Evolutionary conservation across 2,888 invertebrate genomes (phyloP), one percentile per base, ranked within the genome.

Genomic region (Odontocerum albicorne): DNA sequence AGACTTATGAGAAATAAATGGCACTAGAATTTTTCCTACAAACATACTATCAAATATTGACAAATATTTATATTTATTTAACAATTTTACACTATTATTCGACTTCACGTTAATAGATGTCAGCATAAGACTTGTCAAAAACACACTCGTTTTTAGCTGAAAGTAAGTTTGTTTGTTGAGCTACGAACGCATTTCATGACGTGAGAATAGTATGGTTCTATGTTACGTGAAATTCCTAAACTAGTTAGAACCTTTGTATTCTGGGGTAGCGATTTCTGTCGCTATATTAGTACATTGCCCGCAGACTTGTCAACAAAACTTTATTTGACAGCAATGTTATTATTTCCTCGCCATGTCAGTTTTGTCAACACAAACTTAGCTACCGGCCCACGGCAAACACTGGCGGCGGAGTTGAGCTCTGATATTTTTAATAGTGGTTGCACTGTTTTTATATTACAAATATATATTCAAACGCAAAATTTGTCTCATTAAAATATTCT

Each of bases 251-350:
- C n/a, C n/a, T n/a, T n/a, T n/a, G n/a, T n/a, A n/a, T n/a, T n/a
- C n/a, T n/a, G n/a, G n/a, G n/a, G n/a, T n/a, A n/a, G n/a, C 13
- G 22, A 42, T 22, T 15, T 6, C 2, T 40, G 1, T 2, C 4
- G 42, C 42, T 44, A n/a, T n/a, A n/a, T n/a, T n/a, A 12, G 40
- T 13, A 40, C 42, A 22, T 22, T 42, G 50, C 55, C 56, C 59
- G 45, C 56, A 56, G 53, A 56, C 49, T 49, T 56, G 59, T 59
- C 59, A 59, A 59, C 55, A 49, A 22, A 59, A 54, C 50, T 60
- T 57, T 49, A 49, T 52, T 55, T 59, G 59, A 56, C 56, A 47
- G 58, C 43, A 21, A 39, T 57, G 56, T 54, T 60, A 55, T 60
- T 57, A 60, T 57, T 57, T 60, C 54, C 50, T 46, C 35, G 21